Evolutionary conservation across 2,888 invertebrate species (phyloP).

Genomic region (Eurois occulta): DNA sequence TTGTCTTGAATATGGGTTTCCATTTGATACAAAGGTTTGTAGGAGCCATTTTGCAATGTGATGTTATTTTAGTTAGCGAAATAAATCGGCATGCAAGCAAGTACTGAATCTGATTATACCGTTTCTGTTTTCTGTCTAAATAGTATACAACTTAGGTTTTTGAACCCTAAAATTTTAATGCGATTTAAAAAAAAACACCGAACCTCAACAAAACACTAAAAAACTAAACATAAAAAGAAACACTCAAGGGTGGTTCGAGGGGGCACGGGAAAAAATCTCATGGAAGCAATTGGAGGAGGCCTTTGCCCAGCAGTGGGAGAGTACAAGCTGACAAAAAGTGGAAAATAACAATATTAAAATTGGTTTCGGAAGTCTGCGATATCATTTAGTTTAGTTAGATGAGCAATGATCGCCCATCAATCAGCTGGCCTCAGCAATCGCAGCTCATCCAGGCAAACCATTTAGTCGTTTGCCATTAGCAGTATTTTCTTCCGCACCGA

Average conservation of each 20-base stretch:
- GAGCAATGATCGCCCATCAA: no score
- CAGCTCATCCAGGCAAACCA: no score
- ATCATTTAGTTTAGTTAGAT: background rate
- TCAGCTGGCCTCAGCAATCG: no score
- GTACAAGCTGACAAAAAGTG: no score
- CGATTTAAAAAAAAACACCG: background rate
- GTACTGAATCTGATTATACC: background rate
- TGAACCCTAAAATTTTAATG: background rate
- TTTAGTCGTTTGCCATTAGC: no score
- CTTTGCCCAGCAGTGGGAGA: no score
- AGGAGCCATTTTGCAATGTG: background rate
- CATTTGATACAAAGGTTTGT: constrained; percentile 7
- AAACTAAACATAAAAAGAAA: no score
- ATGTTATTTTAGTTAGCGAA: background rate
- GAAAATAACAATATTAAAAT: background rate
- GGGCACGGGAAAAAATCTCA: no score
- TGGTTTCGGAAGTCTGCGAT: background rate
- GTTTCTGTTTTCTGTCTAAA: background rate
- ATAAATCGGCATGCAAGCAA: background rate
- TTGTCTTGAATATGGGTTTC: constrained; percentile 20
- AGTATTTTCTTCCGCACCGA: no score
- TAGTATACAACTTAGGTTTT: background rate
- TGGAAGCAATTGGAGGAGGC: no score
- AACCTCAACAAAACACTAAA: background rate
- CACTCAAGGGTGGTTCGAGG: no score